These are phyloP conservation scores for Nephrotoma guestfalica DNA, from an alignment of 2,888 invertebrate genomes.

Conservation along the genomic window DNA sequence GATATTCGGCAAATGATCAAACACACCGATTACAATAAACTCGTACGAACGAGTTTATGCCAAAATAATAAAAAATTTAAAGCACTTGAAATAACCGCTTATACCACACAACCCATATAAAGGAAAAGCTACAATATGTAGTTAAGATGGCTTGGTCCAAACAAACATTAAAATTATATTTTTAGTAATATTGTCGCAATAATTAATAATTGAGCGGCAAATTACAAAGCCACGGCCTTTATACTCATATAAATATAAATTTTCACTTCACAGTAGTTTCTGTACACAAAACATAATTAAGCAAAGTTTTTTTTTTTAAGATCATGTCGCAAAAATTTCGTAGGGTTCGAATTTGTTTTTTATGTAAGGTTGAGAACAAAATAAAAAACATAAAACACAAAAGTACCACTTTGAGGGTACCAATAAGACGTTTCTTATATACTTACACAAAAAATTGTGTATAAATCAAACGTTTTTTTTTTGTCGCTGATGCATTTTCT, in stretches of 20 bases:
- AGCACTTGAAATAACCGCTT: background rate
- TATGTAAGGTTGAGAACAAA: background rate
- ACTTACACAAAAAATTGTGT: background rate
- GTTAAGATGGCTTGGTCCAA: background rate
- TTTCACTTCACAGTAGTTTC: background rate
- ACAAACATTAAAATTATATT: background rate
- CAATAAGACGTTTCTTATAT: background rate
- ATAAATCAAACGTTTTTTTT: background rate
- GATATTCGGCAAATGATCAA: background rate
- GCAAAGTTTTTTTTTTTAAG: background rate
- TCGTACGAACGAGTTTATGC: too few species aligned
- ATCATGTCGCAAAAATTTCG: background rate
- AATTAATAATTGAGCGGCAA: background rate
- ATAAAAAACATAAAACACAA: background rate
- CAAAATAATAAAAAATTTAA: background rate
- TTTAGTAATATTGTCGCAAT: background rate
- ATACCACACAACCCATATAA: background rate
- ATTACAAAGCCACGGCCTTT: background rate
- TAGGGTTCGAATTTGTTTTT: background rate
- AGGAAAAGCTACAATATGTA: background rate
- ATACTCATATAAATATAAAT: background rate
- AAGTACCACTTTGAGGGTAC: background rate
- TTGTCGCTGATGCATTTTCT: background rate
- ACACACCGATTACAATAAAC: background rate
- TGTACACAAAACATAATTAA: background rate